A percentile compares a stretch with the other conserved stretches of the same genome.
These are phyloP conservation scores for Chelonus insularis DNA, from an alignment of 1,140 invertebrate genomes.

Conservation along the genomic window DNA sequence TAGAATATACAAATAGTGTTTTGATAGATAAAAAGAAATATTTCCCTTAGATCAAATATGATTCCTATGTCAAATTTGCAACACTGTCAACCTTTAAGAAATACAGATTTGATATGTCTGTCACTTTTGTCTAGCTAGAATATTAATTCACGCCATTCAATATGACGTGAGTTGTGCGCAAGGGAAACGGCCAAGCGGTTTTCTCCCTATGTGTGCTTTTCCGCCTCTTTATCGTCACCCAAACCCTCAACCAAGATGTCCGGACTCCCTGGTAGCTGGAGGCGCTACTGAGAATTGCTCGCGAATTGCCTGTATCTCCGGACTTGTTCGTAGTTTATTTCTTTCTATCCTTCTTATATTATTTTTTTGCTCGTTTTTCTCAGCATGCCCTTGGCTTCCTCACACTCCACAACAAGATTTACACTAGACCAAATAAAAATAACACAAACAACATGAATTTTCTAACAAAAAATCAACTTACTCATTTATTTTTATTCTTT, in stretches of 20 bases:
- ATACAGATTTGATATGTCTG: constrained; percentile 59
- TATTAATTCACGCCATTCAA: constrained; percentile 51
- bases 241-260: constrained; percentile 25
- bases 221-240: constrained; percentile 35
- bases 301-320: constrained; percentile 47
- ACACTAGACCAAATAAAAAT: too few species aligned
- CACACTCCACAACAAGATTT: too few species aligned
- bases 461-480: too few species aligned
- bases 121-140: constrained; percentile 56
- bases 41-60: not conserved
- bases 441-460: too few species aligned
- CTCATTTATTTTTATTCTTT: too few species aligned
- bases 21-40: not conserved
- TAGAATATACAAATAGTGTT: not conserved
- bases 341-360: constrained; percentile 4
- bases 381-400: too few species aligned
- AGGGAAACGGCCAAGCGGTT: not conserved
- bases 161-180: not conserved
- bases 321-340: constrained; percentile 23
- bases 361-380: constrained; percentile 6
- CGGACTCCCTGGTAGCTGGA: constrained; percentile 38
- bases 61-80: too few species aligned
- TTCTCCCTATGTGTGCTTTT: constrained; percentile 28
- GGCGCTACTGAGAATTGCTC: constrained; percentile 46
- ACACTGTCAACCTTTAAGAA: too few species aligned